These are phyloP conservation scores for Lochmaea crataegi DNA, from an alignment of 2,888 invertebrate species.

Conservation along the genomic window DNA sequence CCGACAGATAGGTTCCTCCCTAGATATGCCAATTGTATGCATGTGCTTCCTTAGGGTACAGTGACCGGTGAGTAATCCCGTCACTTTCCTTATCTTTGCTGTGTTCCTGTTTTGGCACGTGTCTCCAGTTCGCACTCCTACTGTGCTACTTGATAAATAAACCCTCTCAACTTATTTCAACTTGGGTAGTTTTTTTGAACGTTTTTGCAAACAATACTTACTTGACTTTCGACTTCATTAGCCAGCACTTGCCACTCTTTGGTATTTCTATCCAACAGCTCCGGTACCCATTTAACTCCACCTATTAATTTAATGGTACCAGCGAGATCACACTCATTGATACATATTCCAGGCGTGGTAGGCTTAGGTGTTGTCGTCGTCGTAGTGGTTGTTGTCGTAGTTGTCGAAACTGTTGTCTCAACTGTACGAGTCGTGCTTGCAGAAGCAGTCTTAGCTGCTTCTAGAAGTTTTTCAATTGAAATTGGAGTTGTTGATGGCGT, in stretches of 20 bases:
- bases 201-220: constrained; percentile 58
- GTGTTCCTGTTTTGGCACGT: too few relatives aligned
- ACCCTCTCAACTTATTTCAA: too few relatives aligned
- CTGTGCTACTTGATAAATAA: too few relatives aligned
- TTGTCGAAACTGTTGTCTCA: constrained; percentile 64
- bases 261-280: constrained; percentile 86
- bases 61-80: too few relatives aligned
- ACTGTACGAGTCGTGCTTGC: constrained; percentile 66
- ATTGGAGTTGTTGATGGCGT: constrained; percentile 88
- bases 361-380: constrained; percentile 77
- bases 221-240: constrained; percentile 83
- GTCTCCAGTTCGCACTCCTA: too few relatives aligned
- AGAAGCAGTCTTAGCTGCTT: constrained; percentile 73
- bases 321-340: constrained; percentile 83
- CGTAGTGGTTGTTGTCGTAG: constrained; percentile 77
- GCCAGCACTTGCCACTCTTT: constrained; percentile 88
- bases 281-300: constrained; percentile 86
- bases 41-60: too few relatives aligned
- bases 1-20: too few relatives aligned
- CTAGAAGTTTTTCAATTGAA: constrained; percentile 83
- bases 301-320: constrained; percentile 87
- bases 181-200: too few relatives aligned
- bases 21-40: too few relatives aligned
- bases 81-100: too few relatives aligned
- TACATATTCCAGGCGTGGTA: constrained; percentile 84